Percentiles rank a stretch among this genome's conserved stretches.
phyloP scores from a whole-genome alignment of 2,888 invertebrate genomes.

The Caradrina kadenii region DNA sequence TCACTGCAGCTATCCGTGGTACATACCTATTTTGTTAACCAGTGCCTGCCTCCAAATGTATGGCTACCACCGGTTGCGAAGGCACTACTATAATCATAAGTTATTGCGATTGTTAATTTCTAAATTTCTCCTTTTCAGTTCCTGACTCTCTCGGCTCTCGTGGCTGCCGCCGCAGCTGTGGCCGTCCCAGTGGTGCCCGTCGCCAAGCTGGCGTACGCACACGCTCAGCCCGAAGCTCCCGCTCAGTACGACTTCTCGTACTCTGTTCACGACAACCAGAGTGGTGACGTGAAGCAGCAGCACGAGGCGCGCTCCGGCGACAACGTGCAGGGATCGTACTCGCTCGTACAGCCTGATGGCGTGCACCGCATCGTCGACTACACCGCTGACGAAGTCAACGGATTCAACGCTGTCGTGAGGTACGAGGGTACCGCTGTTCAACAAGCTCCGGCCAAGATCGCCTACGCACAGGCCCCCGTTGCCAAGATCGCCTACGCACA shows the following conservation, averaged over 20 bases:
- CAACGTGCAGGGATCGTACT: constrained; percentile 86
- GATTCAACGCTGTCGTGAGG: constrained; percentile 86
- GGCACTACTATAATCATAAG: not conserved
- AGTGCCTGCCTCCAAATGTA: not conserved
- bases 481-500: constrained; percentile 58
- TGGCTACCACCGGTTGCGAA: not conserved
- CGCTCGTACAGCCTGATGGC: constrained; percentile 87
- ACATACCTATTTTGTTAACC: not conserved
- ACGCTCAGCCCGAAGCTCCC: constrained; percentile 80
- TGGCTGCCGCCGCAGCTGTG: constrained; percentile 73
- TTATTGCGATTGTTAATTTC: constrained; percentile 6
- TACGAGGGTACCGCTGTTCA: constrained; percentile 82
- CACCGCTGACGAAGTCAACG: constrained; percentile 83
- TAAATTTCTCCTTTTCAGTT: constrained; percentile 45
- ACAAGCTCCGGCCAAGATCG: constrained; percentile 67
- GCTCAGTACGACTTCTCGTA: constrained; percentile 85
- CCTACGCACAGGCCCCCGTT: constrained; percentile 62
- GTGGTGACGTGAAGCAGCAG: constrained; percentile 87
- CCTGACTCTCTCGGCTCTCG: constrained; percentile 68
- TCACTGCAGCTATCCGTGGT: too few species aligned
- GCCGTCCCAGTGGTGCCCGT: constrained; percentile 74
- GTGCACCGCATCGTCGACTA: constrained; percentile 86
- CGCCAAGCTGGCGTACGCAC: constrained; percentile 71
- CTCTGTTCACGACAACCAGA: constrained; percentile 85
- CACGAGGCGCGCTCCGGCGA: constrained; percentile 85